Evolutionary conservation across 2,888 invertebrate species (phyloP), one percentile per base, ranked within the genome.

Genomic region (Amphipoea lucens): DNA sequence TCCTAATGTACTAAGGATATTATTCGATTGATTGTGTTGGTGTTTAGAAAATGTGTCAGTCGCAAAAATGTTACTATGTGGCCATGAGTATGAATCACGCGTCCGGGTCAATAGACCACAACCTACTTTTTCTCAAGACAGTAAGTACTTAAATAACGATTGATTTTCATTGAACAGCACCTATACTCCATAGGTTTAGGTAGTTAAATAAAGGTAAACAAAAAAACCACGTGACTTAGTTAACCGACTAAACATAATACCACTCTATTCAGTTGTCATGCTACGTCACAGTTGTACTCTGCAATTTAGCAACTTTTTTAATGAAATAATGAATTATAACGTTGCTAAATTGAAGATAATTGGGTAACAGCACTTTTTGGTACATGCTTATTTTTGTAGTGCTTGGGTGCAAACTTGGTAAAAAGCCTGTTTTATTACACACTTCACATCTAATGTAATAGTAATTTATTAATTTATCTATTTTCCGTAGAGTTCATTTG

Each of bases 71-170:
- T 42, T 45, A 74, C 48, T 65, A 74, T 73, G 82, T 79, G 83
- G 75, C 74, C 69, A 63, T 76, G 66, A 74, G 57, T 65, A 45
- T 89, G 84, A 84, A 76, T 83, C 86, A 89, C 69, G 42, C 62
- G 76, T 81, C 78, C 78, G 78, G 75, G 78, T 89, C 76, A 80
- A 78, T 76, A 76, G 75, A 84, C 72, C 79, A 73, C 73, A 82
- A 74, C 84, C 88, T 83, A 86, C 74, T 81, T 89, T 89, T 70
- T 62, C 6, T 63, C 3, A 76, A 51, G 29, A 62, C 71, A 69
- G 20, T 62, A 70, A 79, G 20, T 66, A 70, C 23, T 48, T 57
- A 45, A 23, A 36, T 36, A 78, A 83, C 84, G 29, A 62, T 48
- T 17, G 6, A 42, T 78, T 68, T 67, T 51, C 11, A 51, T 48